Evolutionary conservation across 2,797 vertebrate genomes (phyloP), one percentile per base, ranked within the genome.

Genomic region (Pseudomugil tenellus): DNA sequence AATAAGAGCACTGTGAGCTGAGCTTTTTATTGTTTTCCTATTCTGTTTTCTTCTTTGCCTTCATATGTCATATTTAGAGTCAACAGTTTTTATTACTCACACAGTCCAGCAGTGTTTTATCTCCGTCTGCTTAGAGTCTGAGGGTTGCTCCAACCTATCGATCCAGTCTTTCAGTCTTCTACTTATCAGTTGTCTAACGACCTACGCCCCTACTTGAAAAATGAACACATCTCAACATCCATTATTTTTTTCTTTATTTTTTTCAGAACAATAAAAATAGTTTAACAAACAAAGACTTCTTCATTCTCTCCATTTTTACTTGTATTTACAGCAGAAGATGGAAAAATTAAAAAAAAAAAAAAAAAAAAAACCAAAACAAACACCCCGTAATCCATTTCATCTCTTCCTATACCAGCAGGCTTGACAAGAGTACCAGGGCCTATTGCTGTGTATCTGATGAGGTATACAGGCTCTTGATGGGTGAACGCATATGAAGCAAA

Each of bases 181-280:
- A 46, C 59, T 62, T 46, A 76, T 73, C 74, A 48, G 57, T 62
- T 19, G 26, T 51, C 54, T 55, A 57, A 54, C 1, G 11, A 56
- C 31, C 59, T 1, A 1, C 46, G 34, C 23, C n/a, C 28, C 2
- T n/a, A 41, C 23, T 58, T 37, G 26, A 56, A 21, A 31, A 55
- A 35, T 63, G 52, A 55, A 60, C 63, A 63, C 58, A 64, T 6
- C 2, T 46, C 58, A 72, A 14, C 70, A 60, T 61, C 76, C 56
- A 32, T 76, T 77, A 70, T 23, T 81, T 81, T 80, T 81, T 81
- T 59, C 71, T 86, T 90, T 92, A 88, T 87, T 89, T 88, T 82
- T 92, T 84, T 89, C 85, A 89, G 91, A 92, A 94, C 91, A 93
- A 94, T 94, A 95, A 94, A 95, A 94, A 95, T 94, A 94, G 91